Evolutionary conservation across 2,888 invertebrate species (phyloP).

Genomic region (Agriopis leucophaearia): DNA sequence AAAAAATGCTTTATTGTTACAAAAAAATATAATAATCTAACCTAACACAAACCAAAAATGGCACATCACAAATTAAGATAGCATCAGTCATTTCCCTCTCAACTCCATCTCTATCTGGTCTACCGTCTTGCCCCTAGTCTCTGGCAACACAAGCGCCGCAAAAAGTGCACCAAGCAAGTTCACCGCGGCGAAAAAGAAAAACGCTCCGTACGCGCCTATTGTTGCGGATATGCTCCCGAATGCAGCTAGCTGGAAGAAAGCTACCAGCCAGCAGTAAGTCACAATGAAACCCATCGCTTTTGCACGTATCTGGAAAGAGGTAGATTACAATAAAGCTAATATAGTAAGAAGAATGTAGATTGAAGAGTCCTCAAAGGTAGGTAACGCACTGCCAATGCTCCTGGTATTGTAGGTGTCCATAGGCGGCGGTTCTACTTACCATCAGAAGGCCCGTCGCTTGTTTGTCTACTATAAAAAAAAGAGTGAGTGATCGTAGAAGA

Average conservation of each 20-base stretch:
- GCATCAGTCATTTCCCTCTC: slow-evolving; percentile 32
- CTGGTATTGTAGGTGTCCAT: too few species aligned
- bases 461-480: too few species aligned
- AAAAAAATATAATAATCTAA: background rate
- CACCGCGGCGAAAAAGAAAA: slow-evolving; percentile 66
- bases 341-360: too few species aligned
- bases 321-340: too few species aligned
- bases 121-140: slow-evolving; percentile 73
- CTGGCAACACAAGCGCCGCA: slow-evolving; percentile 66
- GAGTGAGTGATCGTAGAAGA: too few species aligned
- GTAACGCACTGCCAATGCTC: too few species aligned
- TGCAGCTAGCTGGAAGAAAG: slow-evolving; percentile 56
- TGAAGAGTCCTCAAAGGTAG: too few species aligned
- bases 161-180: slow-evolving; percentile 63
- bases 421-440: too few species aligned
- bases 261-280: slow-evolving; percentile 69
- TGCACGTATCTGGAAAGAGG: slow-evolving; percentile 66
- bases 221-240: slow-evolving; percentile 50
- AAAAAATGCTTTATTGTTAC: background rate
- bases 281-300: slow-evolving; percentile 67
- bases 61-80: background rate
- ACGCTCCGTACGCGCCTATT: slow-evolving; percentile 58
- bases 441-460: too few species aligned
- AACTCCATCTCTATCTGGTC: slow-evolving; percentile 61
- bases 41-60: background rate